Percentiles rank a stretch among this genome's conserved stretches.
These are phyloP conservation scores for Coregonus sp. DNA, from an alignment of 2,797 vertebrate genomes.

Conservation along the genomic window DNA sequence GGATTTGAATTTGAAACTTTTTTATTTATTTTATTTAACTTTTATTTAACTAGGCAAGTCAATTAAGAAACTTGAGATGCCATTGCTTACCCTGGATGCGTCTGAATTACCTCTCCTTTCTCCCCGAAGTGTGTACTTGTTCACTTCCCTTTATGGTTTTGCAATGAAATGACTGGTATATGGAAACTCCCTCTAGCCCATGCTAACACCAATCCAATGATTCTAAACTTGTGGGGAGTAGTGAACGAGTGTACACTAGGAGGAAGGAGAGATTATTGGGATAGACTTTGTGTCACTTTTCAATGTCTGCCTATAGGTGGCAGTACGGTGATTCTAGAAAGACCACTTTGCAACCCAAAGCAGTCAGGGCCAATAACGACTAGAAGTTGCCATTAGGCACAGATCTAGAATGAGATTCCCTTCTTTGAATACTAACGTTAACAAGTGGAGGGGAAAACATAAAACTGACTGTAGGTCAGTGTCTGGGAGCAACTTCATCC, in stretches of 20 bases:
- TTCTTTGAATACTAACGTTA: no score
- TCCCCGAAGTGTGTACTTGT: no score
- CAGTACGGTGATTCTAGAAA: not conserved
- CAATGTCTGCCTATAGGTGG: not conserved
- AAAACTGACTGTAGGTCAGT: no score
- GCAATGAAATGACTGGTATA: no score
- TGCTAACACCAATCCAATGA: no score
- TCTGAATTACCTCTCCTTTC: not conserved
- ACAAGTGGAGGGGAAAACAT: no score
- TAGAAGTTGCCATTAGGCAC: not conserved
- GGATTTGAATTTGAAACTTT: not conserved
- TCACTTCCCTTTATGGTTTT: no score
- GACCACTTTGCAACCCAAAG: not conserved
- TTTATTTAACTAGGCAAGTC: no score
- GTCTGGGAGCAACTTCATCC: no score
- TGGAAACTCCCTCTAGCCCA: no score
- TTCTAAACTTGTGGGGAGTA: no score
- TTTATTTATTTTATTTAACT: no score
- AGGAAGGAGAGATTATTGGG: not conserved
- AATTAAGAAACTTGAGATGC: not conserved
- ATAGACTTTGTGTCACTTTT: not conserved
- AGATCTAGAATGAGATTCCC: not conserved
- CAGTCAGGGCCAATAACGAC: not conserved
- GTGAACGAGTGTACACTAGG: not conserved
- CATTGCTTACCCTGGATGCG: not conserved